Conservation (phyloP, 1,140 invertebrate species). For the Heliconius nattereri region DNA sequence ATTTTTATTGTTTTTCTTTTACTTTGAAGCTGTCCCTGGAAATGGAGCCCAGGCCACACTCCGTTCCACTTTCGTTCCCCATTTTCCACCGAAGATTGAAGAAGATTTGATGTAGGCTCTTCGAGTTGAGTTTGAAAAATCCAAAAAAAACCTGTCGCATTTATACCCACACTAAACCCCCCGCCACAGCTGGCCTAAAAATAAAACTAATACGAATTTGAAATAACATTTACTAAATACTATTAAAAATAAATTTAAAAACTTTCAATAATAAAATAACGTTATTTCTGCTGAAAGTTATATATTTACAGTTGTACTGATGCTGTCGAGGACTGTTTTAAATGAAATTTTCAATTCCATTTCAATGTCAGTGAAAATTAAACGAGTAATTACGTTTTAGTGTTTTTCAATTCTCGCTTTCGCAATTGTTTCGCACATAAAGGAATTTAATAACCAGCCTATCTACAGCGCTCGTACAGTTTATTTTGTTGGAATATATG, state of each 20-base stretch:
- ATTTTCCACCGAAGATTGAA: too few relatives aligned
- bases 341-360: conserved; percentile 27
- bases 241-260: background rate
- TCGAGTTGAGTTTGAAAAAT: too few relatives aligned
- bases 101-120: too few relatives aligned
- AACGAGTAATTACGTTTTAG: conserved; percentile 31
- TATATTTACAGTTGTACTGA: background rate
- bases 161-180: too few relatives aligned
- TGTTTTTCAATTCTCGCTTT: conserved; percentile 28
- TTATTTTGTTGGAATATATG: background rate
- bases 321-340: conserved; percentile 2
- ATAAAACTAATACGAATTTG: too few relatives aligned
- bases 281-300: background rate
- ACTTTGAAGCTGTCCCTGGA: too few relatives aligned
- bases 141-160: too few relatives aligned
- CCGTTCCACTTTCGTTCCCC: too few relatives aligned
- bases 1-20: too few relatives aligned
- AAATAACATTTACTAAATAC: too few relatives aligned
- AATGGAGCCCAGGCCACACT: too few relatives aligned
- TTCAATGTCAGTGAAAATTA: conserved; percentile 30
- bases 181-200: too few relatives aligned
- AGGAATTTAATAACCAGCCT: conserved; percentile 29
- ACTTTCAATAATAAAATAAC: background rate
- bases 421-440: conserved; percentile 15
- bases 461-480: background rate